Conservation (phyloP, 2,888 invertebrate genomes). For the Parnassius apollo region DNA sequence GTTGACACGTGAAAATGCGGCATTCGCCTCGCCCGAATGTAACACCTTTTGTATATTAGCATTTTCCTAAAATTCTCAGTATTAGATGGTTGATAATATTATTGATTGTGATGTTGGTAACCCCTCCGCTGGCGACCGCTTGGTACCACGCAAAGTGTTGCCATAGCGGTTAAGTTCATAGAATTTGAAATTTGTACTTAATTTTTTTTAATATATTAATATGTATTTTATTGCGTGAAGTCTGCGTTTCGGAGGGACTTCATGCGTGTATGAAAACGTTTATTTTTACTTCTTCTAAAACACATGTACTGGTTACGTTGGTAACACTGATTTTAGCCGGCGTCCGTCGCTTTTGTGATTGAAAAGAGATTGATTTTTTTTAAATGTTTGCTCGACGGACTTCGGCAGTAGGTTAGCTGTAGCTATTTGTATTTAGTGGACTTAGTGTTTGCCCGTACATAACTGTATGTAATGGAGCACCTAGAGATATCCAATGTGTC, state of each 20-base stretch:
- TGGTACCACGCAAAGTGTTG: neutral
- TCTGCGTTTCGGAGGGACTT: slow-evolving; percentile 21
- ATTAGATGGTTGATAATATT: slow-evolving; percentile 69
- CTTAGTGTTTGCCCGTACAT: slow-evolving; percentile 64
- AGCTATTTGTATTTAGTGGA: slow-evolving; percentile 64
- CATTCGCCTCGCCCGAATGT: slow-evolving; percentile 47
- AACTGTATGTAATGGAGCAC: slow-evolving; percentile 69
- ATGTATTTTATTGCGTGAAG: slow-evolving; percentile 23
- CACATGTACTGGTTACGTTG: slow-evolving; percentile 59
- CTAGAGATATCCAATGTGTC: slow-evolving; percentile 71
- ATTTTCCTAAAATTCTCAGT: slow-evolving; percentile 67
- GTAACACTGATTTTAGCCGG: slow-evolving; percentile 54
- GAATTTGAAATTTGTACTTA: slow-evolving; percentile 64
- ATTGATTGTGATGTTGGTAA: slow-evolving; percentile 67
- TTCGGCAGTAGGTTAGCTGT: slow-evolving; percentile 58
- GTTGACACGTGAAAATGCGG: slow-evolving; percentile 28
- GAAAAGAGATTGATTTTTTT: slow-evolving; percentile 34
- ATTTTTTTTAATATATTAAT: slow-evolving; percentile 52
- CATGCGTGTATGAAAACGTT: slow-evolving; percentile 33
- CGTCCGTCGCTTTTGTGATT: slow-evolving; percentile 38
- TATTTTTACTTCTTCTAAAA: slow-evolving; percentile 48
- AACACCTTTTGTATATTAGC: slow-evolving; percentile 75
- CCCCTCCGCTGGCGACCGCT: slow-evolving; percentile 39
- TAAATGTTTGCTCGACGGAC: slow-evolving; percentile 40
- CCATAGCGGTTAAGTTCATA: slow-evolving; percentile 41